Evolutionary conservation across 2,888 invertebrate species (phyloP).

Genomic region (Rhaphigaster nebulosa): DNA sequence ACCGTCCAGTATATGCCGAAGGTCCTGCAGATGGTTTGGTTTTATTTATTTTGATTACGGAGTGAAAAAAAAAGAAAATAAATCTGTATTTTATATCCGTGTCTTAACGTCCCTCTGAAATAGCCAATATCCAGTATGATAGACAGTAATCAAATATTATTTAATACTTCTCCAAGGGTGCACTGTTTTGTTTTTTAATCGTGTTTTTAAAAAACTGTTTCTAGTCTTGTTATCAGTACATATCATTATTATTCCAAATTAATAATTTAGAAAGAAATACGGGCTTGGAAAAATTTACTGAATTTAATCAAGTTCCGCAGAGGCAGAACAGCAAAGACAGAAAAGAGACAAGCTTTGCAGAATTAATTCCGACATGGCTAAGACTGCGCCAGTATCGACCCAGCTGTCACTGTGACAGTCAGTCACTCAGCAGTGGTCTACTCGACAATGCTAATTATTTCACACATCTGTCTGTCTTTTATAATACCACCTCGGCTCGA

Average conservation of each 20-base stretch:
- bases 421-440: slow-evolving; percentile 22
- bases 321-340: background rate
- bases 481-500: background rate
- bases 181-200: no score
- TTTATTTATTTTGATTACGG: background rate
- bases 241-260: no score
- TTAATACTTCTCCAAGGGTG: no score
- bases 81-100: background rate
- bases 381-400: slow-evolving; percentile 49
- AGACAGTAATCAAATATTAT: background rate
- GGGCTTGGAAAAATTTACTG: background rate
- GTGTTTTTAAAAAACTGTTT: no score
- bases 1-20: background rate
- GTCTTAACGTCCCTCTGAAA: background rate
- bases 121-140: background rate
- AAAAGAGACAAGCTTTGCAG: slow-evolving; percentile 28
- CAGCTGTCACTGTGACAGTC: slow-evolving; percentile 10
- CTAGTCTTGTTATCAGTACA: no score
- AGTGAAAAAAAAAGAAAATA: background rate
- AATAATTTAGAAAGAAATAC: background rate
- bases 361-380: slow-evolving; percentile 46
- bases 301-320: background rate
- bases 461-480: slow-evolving; percentile 36
- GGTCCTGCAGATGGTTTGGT: background rate
- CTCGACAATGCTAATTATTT: slow-evolving; percentile 46